phyloP scores from a whole-genome alignment of 2,888 invertebrate species.

The Erebia ligea region DNA sequence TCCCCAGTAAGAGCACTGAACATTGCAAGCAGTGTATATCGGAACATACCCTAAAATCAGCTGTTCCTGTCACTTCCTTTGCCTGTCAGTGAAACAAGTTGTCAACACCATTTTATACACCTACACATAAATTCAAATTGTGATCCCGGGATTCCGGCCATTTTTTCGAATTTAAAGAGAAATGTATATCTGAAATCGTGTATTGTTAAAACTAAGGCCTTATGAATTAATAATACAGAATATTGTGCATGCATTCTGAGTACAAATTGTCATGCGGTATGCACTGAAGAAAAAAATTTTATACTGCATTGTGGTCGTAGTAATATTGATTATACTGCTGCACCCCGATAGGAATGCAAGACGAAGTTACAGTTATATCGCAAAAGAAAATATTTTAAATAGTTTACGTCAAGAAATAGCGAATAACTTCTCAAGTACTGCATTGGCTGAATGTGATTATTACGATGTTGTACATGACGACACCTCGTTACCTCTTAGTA shows the following conservation, averaged over 20 bases:
- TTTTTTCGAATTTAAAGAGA: not conserved
- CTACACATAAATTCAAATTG: too few relatives aligned
- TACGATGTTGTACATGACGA: conserved; percentile 63
- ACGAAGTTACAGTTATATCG: conserved; percentile 72
- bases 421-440: conserved; percentile 73
- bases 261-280: conserved; percentile 55
- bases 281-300: conserved; percentile 62
- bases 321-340: conserved; percentile 59
- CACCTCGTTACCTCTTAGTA: conserved; percentile 58
- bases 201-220: not conserved
- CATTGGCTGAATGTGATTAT: conserved; percentile 66
- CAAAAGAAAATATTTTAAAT: conserved; percentile 66
- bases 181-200: not conserved
- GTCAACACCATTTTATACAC: too few relatives aligned
- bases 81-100: too few relatives aligned
- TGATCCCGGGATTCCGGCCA: not conserved
- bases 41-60: too few relatives aligned
- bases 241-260: not conserved
- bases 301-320: conserved; percentile 51
- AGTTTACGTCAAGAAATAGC: conserved; percentile 66
- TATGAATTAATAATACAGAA: not conserved
- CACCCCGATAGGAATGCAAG: conserved; percentile 61
- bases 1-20: too few relatives aligned
- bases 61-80: too few relatives aligned
- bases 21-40: too few relatives aligned